Base-by-base conservation (phyloP, 2,113 vertebrate genomes). In the Acanthisitta chloris region DNA sequence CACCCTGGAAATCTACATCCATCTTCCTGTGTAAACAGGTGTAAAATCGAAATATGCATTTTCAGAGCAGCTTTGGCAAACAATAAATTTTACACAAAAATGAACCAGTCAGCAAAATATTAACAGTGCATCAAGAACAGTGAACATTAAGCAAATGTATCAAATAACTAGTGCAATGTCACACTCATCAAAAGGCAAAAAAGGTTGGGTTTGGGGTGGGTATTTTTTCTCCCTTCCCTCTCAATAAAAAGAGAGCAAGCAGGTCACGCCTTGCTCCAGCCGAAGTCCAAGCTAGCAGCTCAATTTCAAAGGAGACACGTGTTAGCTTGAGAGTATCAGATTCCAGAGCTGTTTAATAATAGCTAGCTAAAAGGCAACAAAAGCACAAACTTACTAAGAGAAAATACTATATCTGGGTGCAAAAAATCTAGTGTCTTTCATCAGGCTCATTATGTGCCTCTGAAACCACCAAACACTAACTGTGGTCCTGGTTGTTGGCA, bases 261-360 rank as follows among this genome's bases (percentile, higher is more conserved):
- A 90, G 8, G 36, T 81, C 64, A 71, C 0, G 2, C 31, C 43
- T 86, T 23, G 51, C 58, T 90, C 12, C 38, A 82, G 55, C 17
- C 2, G 2, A 92, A 92, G 81, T 57, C 78, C 70, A 65, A 77
- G 74, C 38, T 54, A 82, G 28, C 7, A 1, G 33, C 90, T 86
- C 85, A 43, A 4, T 83, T 93, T 94, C 79, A 90, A 91, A 90
- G 48, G 34, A 86, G 31, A 91, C 67, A 58, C 2, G 1, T 52
- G 70, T 40, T 52, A 65, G 48, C 26, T 69, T 26, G 7, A 83
- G 10, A 58, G 58, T 72, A 77, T 91, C 67, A 58, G 26, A 81
- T 90, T 83, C 36, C 71, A 58, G 10, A 80, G 42, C 3, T 48
- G 42, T 62, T 91, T 55, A 82, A 81, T 71, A 80, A 15, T 64